Base-by-base conservation (phyloP, 2,113 vertebrate genomes). In the Girardinichthys multiradiatus region DNA sequence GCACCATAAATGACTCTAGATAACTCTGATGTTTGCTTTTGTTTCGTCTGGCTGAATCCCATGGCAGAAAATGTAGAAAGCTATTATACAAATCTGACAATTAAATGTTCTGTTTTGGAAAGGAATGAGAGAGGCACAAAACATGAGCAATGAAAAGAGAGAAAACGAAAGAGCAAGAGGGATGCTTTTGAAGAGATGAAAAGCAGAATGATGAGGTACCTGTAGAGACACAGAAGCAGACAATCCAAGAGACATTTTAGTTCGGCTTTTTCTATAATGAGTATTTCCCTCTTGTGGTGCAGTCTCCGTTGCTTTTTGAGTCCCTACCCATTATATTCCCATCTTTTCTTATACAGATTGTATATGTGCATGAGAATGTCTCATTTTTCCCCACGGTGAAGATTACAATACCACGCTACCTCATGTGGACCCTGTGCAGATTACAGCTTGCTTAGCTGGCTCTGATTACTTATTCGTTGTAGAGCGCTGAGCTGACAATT, bases 11-110 rank as follows among this genome's bases (percentile, higher is more conserved):
- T 29, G 5, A 2, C 10, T 4, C 1, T 27, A 62, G 35, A 54
- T 60, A 61, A 66, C 45, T 12, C 33, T 4, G 4, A 70, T 31
- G 9, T 30, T 45, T 45, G n/a, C 48, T 69, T 29, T 28, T 1
- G 17, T 75, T 48, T 45, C 75, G 37, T 48, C 70, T 70, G 64
- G 58, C 21, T 65, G 60, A 45, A 72, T 29, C 42, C 42, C 42
- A 24, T 1, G 21, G 24, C 72, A 65, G 30, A 26, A 74, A 78
- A 76, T 68, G 42, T 62, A 59, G 72, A 63, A 62, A 31, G 65
- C 74, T 65, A 68, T 82, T 71, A 80, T 84, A 73, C 65, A 72
- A 86, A 87, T 86, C 79, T 64, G 51, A 73, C 66, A 64, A 62
- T 37, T 75, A 28, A 57, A 68, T 27, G 63, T 76, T 68, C 75